Evolutionary conservation across 35 echinoderm and acorn worm genomes (phyloP).

Genomic region (Acanthaster planci): DNA sequence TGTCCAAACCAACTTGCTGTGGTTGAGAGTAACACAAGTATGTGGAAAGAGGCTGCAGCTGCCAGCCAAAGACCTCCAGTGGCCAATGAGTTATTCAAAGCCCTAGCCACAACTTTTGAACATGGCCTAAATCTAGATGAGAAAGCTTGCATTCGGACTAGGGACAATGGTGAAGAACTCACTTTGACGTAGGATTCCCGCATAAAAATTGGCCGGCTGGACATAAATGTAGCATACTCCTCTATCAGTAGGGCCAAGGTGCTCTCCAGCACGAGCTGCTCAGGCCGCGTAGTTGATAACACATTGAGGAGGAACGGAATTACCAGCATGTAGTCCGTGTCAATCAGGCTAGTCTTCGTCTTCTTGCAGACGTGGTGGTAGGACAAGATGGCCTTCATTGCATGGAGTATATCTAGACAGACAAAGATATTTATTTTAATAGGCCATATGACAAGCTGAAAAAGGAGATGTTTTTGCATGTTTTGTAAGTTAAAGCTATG

Average conservation of each 20-base stretch:
- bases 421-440: background rate
- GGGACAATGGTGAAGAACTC: background rate
- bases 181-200: constrained; percentile 76
- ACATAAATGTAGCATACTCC: constrained; percentile 83
- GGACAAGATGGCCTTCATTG: constrained; percentile 87
- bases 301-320: constrained; percentile 71
- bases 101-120: too few relatives aligned
- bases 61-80: too few relatives aligned
- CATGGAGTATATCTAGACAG: constrained; percentile 66
- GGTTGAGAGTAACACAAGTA: too few relatives aligned
- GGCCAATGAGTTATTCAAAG: too few relatives aligned
- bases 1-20: too few relatives aligned
- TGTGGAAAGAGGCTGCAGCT: background rate
- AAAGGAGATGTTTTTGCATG: background rate
- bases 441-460: background rate
- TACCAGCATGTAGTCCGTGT: constrained; percentile 75
- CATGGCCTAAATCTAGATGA: too few relatives aligned
- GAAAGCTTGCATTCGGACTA: too few relatives aligned
- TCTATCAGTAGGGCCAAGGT: constrained; percentile 50
- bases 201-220: constrained; percentile 72
- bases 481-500: too few relatives aligned
- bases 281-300: constrained; percentile 27
- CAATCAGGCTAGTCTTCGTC: constrained; percentile 54
- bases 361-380: constrained; percentile 82
- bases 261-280: constrained; percentile 48